Percentiles rank a stretch among this genome's conserved stretches.
Conservation (phyloP, 2,888 invertebrate species). For the Thecocarcelia acutangulata region DNA sequence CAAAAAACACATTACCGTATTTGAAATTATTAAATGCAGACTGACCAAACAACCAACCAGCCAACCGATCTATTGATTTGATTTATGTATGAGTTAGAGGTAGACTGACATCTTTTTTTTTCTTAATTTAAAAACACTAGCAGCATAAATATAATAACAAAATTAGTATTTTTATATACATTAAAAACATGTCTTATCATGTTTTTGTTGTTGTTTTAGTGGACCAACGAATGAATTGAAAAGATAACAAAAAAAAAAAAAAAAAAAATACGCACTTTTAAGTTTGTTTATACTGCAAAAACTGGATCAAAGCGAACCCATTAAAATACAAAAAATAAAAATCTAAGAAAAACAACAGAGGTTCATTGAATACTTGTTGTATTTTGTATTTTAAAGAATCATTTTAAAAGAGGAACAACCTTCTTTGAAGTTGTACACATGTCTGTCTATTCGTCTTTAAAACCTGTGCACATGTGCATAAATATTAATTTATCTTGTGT, state of each 20-base stretch:
- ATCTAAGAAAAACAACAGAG: constrained; percentile 3
- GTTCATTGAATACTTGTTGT: constrained; percentile 19
- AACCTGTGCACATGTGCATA: not conserved
- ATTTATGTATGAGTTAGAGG: constrained; percentile 54
- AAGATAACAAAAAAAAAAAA: not conserved
- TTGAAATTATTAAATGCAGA: constrained; percentile 46
- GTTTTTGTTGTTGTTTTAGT: constrained; percentile 17
- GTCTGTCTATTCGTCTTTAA: not conserved
- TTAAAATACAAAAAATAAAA: constrained; percentile 14
- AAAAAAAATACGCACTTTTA: constrained; percentile 36
- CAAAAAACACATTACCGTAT: constrained; percentile 42
- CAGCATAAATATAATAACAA: not conserved
- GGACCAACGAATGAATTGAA: constrained; percentile 15
- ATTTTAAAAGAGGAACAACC: constrained; percentile 37
- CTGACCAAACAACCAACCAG: not conserved
- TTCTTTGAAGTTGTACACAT: constrained; percentile 3
- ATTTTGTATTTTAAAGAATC: constrained; percentile 6
- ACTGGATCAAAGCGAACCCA: constrained; percentile 41
- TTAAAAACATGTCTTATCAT: constrained; percentile 16
- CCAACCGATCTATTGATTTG: constrained; percentile 26
- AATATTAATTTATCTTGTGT: not conserved
- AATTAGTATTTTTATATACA: not conserved
- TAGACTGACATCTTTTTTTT: not conserved
- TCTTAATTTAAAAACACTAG: constrained; percentile 4
- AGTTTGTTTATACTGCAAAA: constrained; percentile 25